These are phyloP conservation scores for Yponomeuta evonymella DNA, from an alignment of 2,888 invertebrate genomes.

Conservation along the genomic window DNA sequence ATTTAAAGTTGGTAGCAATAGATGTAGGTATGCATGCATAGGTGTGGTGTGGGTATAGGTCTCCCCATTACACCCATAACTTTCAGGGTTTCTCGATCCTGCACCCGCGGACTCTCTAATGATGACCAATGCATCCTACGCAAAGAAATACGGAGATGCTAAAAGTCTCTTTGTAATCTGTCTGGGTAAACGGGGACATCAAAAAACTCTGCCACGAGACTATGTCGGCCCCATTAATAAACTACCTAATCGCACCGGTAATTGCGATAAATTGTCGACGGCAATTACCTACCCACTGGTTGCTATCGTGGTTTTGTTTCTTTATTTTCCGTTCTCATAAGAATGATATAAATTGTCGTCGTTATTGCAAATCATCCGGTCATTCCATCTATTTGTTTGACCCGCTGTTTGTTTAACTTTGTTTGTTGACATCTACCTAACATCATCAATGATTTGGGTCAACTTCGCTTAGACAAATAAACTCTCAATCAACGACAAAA, in stretches of 20 bases:
- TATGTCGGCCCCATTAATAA: background rate
- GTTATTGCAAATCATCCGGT: slow-evolving; percentile 3
- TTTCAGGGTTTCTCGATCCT: too few relatives aligned
- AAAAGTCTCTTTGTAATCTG: too few relatives aligned
- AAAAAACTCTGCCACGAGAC: background rate
- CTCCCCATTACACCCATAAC: too few relatives aligned
- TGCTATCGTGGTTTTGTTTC: background rate
- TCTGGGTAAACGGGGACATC: too few relatives aligned
- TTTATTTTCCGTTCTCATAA: background rate
- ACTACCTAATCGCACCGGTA: background rate
- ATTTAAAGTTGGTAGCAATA: too few relatives aligned
- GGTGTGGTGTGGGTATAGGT: too few relatives aligned
- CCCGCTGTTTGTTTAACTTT: background rate
- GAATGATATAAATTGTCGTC: background rate
- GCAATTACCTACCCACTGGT: background rate
- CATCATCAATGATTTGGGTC: background rate
- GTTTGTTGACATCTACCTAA: background rate
- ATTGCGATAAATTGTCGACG: background rate
- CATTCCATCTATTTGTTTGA: slow-evolving; percentile 4
- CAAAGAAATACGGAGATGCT: too few relatives aligned
- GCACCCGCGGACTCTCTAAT: too few relatives aligned
- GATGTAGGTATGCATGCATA: too few relatives aligned
- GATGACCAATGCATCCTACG: too few relatives aligned
- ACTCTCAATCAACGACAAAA: too few relatives aligned
- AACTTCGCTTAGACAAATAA: background rate